Percentiles rank a stretch among this genome's conserved stretches.
These are phyloP conservation scores for Imbricaverruca yamaguchii DNA, from an alignment of 2,888 invertebrate genomes.

Conservation along the genomic window DNA sequence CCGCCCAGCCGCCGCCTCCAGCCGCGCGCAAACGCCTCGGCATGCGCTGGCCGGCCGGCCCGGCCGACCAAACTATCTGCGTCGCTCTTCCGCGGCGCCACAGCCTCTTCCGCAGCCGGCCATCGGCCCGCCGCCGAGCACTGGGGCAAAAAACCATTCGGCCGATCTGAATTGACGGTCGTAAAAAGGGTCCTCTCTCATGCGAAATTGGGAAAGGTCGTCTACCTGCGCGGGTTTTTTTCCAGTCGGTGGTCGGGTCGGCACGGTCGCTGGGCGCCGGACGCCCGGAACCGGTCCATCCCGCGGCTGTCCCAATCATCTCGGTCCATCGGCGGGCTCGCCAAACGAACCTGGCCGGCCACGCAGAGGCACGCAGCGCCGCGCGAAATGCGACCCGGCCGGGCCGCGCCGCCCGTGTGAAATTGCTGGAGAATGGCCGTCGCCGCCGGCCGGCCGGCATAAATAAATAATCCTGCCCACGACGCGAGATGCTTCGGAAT, in stretches of 20 bases:
- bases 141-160: constrained; percentile 17
- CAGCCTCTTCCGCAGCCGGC: too few species aligned
- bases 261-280: neutral
- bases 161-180: constrained; percentile 14
- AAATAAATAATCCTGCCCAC: neutral
- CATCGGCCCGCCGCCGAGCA: neutral
- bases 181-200: constrained; percentile 22
- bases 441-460: neutral
- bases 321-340: neutral
- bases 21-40: neutral
- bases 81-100: too few species aligned
- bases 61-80: neutral
- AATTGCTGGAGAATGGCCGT: neutral
- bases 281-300: constrained; percentile 5
- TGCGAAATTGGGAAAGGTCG: constrained; percentile 21
- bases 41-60: neutral
- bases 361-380: neutral
- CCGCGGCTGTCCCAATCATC: constrained; percentile 12
- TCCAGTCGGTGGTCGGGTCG: neutral
- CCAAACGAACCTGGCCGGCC: constrained; percentile 7
- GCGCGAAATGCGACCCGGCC: neutral
- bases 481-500: neutral
- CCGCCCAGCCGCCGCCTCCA: neutral
- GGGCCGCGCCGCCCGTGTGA: neutral
- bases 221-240: constrained; percentile 17